Evolutionary conservation across 2,797 vertebrate genomes (phyloP).

Genomic region (Clarias platycephalus): DNA sequence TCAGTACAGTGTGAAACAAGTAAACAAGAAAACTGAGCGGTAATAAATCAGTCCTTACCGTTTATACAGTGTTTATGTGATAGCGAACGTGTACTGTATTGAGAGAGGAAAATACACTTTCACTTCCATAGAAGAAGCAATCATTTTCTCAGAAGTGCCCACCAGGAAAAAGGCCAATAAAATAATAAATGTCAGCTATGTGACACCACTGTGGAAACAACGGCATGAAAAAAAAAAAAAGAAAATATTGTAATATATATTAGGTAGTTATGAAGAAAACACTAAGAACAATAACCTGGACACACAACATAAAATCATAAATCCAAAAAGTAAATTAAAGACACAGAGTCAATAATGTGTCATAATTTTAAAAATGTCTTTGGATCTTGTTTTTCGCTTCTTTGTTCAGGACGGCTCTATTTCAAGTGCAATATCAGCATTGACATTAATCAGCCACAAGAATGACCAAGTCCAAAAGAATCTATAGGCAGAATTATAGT

Average conservation of each 20-base stretch:
- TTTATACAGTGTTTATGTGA: slow-evolving; percentile 21
- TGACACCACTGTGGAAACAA: not conserved
- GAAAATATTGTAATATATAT: not conserved
- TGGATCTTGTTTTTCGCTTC: not conserved
- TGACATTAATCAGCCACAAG: slow-evolving; percentile 21
- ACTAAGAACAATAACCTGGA: not conserved
- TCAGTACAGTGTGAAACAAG: slow-evolving; percentile 19
- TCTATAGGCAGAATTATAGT: not conserved
- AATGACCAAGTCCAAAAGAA: not conserved
- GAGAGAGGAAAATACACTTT: slow-evolving; percentile 3
- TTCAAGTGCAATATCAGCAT: slow-evolving; percentile 23
- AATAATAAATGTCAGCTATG: not conserved
- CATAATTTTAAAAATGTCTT: not conserved
- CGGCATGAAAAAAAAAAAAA: not conserved
- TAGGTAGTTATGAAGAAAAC: not conserved
- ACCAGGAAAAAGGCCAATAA: not conserved
- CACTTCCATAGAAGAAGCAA: not conserved
- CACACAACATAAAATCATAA: not conserved
- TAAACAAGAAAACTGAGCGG: not conserved
- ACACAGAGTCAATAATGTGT: not conserved
- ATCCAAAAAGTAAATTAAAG: not conserved
- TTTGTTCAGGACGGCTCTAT: not conserved
- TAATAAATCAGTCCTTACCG: slow-evolving; percentile 22
- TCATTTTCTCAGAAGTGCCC: not conserved
- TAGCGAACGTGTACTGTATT: not conserved